Percentiles rank a stretch among this genome's conserved stretches.
Conservation (phyloP, 2,888 invertebrate species). For the Habroteleia sp. region DNA sequence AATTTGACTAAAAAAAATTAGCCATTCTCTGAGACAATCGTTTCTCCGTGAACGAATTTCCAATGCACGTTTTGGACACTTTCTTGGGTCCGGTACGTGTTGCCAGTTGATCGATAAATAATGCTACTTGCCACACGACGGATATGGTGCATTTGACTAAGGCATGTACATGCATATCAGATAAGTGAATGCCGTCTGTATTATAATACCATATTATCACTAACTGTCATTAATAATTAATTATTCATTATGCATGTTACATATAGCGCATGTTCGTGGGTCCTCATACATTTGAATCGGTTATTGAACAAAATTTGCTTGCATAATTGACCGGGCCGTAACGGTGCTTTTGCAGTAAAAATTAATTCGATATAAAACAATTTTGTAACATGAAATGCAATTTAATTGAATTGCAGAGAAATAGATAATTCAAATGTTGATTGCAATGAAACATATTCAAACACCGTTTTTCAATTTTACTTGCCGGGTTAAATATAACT, state of each 20-base stretch:
- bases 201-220: slow-evolving; percentile 58
- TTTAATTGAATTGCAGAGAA: background rate
- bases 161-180: slow-evolving; percentile 57
- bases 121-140: slow-evolving; percentile 56
- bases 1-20: slow-evolving; percentile 19
- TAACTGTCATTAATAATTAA: slow-evolving; percentile 49
- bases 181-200: slow-evolving; percentile 53
- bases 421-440: too few species aligned
- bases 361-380: too few species aligned
- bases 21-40: slow-evolving; percentile 47
- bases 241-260: slow-evolving; percentile 48
- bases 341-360: slow-evolving; percentile 6
- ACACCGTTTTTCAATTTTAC: background rate
- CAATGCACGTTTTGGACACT: slow-evolving; percentile 29
- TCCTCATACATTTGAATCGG: slow-evolving; percentile 40
- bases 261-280: slow-evolving; percentile 31
- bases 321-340: slow-evolving; percentile 28
- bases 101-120: slow-evolving; percentile 56
- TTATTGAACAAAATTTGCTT: slow-evolving; percentile 42
- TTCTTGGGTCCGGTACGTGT: slow-evolving; percentile 27
- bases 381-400: too few species aligned
- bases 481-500: too few species aligned
- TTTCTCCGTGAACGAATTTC: slow-evolving; percentile 51
- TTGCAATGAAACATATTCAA: background rate
- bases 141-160: slow-evolving; percentile 58